Conservation (phyloP, 1,140 invertebrate species). For the Saccostrea cuccullata region DNA sequence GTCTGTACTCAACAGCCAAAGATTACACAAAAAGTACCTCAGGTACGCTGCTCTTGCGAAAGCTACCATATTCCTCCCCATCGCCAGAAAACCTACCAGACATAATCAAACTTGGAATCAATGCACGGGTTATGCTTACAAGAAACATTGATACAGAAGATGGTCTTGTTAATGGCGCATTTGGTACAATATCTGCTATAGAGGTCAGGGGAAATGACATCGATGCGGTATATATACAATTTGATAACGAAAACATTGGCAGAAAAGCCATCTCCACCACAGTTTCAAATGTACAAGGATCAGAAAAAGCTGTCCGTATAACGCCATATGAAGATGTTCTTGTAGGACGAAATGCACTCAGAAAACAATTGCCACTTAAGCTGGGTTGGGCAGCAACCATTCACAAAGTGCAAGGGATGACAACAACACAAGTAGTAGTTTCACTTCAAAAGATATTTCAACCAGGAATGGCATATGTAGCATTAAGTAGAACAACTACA, state of each 20-base stretch:
- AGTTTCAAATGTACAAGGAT: neutral
- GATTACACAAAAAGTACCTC: slow-evolving; percentile 34
- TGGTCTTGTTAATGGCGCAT: slow-evolving; percentile 48
- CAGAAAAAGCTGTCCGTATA: slow-evolving; percentile 1
- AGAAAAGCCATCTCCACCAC: neutral
- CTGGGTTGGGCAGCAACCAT: slow-evolving; percentile 51
- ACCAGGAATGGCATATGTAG: slow-evolving; percentile 50
- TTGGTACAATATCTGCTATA: slow-evolving; percentile 43
- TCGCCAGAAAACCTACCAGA: slow-evolving; percentile 22
- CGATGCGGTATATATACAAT: slow-evolving; percentile 38
- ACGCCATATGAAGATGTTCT: neutral
- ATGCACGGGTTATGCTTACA: slow-evolving; percentile 39
- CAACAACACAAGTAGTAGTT: slow-evolving; percentile 42
- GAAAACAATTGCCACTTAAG: slow-evolving; percentile 46
- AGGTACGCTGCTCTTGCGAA: slow-evolving; percentile 25
- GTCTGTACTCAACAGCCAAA: slow-evolving; percentile 1
- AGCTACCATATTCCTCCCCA: neutral
- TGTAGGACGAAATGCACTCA: neutral
- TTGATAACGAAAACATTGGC: slow-evolving; percentile 45
- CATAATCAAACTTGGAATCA: neutral
- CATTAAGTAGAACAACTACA: slow-evolving; percentile 49
- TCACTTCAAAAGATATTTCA: slow-evolving; percentile 41
- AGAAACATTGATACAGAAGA: slow-evolving; percentile 38
- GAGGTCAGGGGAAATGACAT: neutral
- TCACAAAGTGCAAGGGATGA: slow-evolving; percentile 58